Evolutionary conservation across 2,888 invertebrate species (phyloP).

Genomic region (Margaritifera margaritifera): DNA sequence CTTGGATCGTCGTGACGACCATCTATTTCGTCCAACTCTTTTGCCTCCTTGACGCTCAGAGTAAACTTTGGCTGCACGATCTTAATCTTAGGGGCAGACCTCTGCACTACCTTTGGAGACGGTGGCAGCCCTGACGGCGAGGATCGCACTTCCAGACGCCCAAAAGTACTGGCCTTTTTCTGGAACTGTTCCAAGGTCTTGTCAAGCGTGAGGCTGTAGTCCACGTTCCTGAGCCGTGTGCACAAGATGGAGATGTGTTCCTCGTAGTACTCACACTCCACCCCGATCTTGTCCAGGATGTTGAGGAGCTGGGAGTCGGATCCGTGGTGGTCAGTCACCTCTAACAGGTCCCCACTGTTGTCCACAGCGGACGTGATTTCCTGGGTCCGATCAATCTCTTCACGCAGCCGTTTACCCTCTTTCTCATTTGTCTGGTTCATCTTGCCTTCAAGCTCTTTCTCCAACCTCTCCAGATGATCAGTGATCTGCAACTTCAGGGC

Average conservation of each 20-base stretch:
- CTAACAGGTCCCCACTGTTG: conserved; percentile 35
- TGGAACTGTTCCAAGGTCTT: conserved; percentile 36
- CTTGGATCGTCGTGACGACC: conserved; percentile 32
- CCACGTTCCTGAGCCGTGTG: conserved; percentile 34
- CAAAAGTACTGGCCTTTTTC: conserved; percentile 40
- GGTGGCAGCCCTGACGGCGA: conserved; percentile 37
- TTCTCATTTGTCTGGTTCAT: conserved; percentile 41
- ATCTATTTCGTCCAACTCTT: conserved; percentile 35
- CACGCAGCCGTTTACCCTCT: conserved; percentile 39
- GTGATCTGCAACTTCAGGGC: conserved; percentile 39
- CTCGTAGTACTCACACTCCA: conserved; percentile 47
- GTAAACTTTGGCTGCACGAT: conserved; percentile 37
- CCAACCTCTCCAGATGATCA: conserved; percentile 44
- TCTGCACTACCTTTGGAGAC: conserved; percentile 32
- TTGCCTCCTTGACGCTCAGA: conserved; percentile 28
- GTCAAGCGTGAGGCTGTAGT: conserved; percentile 41
- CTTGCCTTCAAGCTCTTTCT: conserved; percentile 38
- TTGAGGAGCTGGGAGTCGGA: conserved; percentile 40
- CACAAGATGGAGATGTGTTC: conserved; percentile 37
- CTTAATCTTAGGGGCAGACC: conserved; percentile 30
- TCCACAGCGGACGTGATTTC: conserved; percentile 39
- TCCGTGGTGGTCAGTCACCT: conserved; percentile 39
- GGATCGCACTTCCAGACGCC: conserved; percentile 36
- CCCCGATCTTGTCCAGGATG: conserved; percentile 34
- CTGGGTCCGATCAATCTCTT: conserved; percentile 35